phyloP scores from a whole-genome alignment of 2,113 vertebrate species.

The Daubentonia madagascariensis region DNA sequence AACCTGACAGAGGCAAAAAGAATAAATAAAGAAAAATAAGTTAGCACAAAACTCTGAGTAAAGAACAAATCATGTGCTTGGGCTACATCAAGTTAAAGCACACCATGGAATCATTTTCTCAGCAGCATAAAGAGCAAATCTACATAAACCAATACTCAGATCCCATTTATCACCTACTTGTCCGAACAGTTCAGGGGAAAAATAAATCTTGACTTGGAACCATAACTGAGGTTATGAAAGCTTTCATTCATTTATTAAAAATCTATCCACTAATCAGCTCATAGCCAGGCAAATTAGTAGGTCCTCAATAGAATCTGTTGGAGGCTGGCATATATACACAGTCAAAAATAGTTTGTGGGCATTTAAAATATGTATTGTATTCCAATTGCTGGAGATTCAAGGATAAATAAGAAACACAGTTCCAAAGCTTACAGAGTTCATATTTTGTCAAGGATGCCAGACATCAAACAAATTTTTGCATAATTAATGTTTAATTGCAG shows the following conservation, averaged over 20 bases:
- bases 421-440: not conserved
- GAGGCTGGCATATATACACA: not conserved
- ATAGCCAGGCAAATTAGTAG: not conserved
- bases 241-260: constrained; percentile 7
- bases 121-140: not conserved
- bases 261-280: not conserved
- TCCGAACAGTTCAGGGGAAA: not conserved
- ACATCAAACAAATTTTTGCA: not conserved
- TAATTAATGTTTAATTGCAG: not conserved
- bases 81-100: not conserved
- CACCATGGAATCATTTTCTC: not conserved
- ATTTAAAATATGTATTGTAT: not conserved
- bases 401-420: not conserved
- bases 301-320: not conserved
- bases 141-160: not conserved
- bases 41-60: not conserved
- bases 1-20: not conserved
- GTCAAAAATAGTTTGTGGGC: not conserved
- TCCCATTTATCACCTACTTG: not conserved
- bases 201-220: not conserved
- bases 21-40: not conserved
- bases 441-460: not conserved
- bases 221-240: not conserved
- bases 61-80: not conserved
- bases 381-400: not conserved